Percentiles rank a stretch among this genome's conserved stretches.
These are phyloP conservation scores for Rattus rattus DNA, from an alignment of 2,113 vertebrate genomes.

Conservation along the genomic window DNA sequence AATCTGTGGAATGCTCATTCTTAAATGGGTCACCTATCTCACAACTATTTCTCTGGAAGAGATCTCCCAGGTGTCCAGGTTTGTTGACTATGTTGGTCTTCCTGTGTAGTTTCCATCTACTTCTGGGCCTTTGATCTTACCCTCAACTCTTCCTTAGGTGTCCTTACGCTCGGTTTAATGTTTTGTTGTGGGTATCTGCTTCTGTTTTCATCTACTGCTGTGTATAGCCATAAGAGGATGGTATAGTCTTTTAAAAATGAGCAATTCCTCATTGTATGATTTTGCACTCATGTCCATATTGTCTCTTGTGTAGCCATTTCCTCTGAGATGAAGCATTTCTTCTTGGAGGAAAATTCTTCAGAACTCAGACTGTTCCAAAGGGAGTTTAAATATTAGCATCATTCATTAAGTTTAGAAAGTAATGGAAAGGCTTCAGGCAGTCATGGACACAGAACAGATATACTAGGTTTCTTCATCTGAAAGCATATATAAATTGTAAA, in stretches of 20 bases:
- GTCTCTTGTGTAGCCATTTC: not conserved
- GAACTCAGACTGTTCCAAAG: not conserved
- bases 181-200: too few relatives aligned
- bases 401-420: not conserved
- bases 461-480: not conserved
- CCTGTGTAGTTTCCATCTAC: too few relatives aligned
- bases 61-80: too few relatives aligned
- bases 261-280: not conserved
- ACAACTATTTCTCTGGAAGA: not conserved
- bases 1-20: too few relatives aligned
- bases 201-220: too few relatives aligned
- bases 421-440: not conserved
- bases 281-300: not conserved
- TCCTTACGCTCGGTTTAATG: too few relatives aligned
- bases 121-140: too few relatives aligned
- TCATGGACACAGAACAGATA: not conserved
- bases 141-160: too few relatives aligned
- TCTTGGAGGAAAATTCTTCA: not conserved
- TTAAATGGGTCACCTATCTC: too few relatives aligned
- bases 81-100: too few relatives aligned
- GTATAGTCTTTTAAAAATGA: not conserved
- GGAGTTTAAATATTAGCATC: not conserved
- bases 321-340: not conserved
- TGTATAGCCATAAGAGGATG: too few relatives aligned
- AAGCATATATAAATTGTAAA: not conserved